Evolutionary conservation across 1,140 invertebrate genomes (phyloP).

Genomic region (Zaprionus inermis): DNA sequence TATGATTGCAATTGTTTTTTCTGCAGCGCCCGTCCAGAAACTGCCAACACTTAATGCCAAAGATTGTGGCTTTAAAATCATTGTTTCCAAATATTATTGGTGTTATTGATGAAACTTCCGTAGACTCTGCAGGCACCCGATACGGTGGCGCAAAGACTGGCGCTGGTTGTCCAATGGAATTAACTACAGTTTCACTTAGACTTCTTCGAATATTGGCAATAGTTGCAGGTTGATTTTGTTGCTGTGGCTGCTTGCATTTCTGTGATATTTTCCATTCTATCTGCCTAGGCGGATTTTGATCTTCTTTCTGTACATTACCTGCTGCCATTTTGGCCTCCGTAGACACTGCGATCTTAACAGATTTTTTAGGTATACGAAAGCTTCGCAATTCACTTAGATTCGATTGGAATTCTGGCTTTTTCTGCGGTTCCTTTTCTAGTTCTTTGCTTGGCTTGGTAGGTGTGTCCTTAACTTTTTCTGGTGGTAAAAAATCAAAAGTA

Average conservation of each 20-base stretch:
- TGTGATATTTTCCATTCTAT: not conserved
- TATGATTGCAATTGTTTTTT: conserved; percentile 41
- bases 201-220: not conserved
- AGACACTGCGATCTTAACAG: not conserved
- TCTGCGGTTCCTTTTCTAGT: not conserved
- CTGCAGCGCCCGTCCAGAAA: conserved; percentile 29
- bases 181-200: not conserved
- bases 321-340: too few species aligned
- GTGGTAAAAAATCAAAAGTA: too few species aligned
- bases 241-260: not conserved
- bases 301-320: not conserved
- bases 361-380: conserved; percentile 25
- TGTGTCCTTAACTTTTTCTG: not conserved
- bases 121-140: not conserved
- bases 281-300: not conserved
- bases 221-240: not conserved
- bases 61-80: not conserved
- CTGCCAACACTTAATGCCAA: conserved; percentile 53
- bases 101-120: too few species aligned
- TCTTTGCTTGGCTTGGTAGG: not conserved
- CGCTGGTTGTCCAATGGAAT: not conserved
- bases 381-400: not conserved
- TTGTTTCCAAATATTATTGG: not conserved
- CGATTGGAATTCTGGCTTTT: not conserved
- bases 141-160: conserved; percentile 44